These are phyloP conservation scores for Sebastes hubbsi DNA, from an alignment of 2,797 vertebrate species.

Conservation along the genomic window DNA sequence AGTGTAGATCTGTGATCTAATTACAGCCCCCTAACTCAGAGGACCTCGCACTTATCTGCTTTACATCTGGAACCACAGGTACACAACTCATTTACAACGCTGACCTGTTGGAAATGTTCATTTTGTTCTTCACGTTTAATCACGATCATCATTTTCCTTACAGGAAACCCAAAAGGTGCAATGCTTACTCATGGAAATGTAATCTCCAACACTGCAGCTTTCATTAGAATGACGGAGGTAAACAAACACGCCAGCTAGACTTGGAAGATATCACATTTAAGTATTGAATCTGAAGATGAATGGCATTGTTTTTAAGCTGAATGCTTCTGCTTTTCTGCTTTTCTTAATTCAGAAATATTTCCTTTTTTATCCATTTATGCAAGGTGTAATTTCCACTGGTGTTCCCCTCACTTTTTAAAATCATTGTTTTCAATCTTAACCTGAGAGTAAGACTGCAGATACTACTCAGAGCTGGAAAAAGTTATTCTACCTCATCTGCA, in stretches of 20 bases:
- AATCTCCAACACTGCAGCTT: slow-evolving; percentile 93
- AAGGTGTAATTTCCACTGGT: background rate
- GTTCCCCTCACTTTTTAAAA: background rate
- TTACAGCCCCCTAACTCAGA: slow-evolving; percentile 90
- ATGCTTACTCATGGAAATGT: slow-evolving; percentile 94
- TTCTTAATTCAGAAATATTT: background rate
- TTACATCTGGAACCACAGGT: slow-evolving; percentile 99
- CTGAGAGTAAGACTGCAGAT: background rate
- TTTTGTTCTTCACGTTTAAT: background rate
- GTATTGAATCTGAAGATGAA: background rate
- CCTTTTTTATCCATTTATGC: background rate
- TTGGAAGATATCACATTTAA: background rate
- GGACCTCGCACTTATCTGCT: slow-evolving; percentile 94
- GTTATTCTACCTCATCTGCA: background rate
- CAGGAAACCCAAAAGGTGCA: slow-evolving; percentile 95
- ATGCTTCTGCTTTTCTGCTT: background rate
- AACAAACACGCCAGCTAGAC: slow-evolving; percentile 7
- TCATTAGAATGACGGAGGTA: slow-evolving; percentile 94
- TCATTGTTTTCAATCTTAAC: background rate
- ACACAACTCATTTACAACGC: background rate
- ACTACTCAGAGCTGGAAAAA: background rate
- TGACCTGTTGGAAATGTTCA: background rate
- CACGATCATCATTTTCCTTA: slow-evolving; percentile 28
- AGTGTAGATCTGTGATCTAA: slow-evolving; percentile 44
- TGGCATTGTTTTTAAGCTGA: background rate